Evolutionary conservation across 1,140 invertebrate species (phyloP), one percentile per base, ranked within the genome.

Genomic region (Cheumatopsyche charites): DNA sequence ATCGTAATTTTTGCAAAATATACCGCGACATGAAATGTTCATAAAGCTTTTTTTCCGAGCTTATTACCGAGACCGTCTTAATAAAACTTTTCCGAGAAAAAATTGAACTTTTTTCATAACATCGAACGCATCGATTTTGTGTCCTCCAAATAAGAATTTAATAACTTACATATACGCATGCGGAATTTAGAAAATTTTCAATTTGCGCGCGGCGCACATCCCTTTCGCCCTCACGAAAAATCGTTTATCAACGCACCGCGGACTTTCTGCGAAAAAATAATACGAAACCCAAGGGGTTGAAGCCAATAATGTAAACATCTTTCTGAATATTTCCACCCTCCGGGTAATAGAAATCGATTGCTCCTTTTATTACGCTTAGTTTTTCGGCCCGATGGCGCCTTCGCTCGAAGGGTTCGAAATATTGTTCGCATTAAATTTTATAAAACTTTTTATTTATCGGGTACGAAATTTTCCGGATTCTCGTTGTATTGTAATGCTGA

Each of bases 141-240:
- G 15, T 19, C 15, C 7, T 52, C 19, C 47, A 52, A 52, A 52
- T 52, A 52, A 52, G 47, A 52, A 52, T 52, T 52, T 52, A 52
- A 52, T 52, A 52, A 52, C 47, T 52, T 52, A 21, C 19, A 25
- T 13, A 19, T 9, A 58, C 23, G 21, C 55, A 23, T 21, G 55
- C 7, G 55, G 55, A 58, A 58, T 58, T 58, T 58, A 19, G 21
- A 58, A 58, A 58, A 58, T 58, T 58, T 26, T 58, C 55, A 58
- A 58, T 58, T 19, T 58, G 23, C 23, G 9, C 11, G 1, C 55
- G 23, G 15, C 29, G 19, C 23, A 23, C 2, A 25, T 19, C 55
- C 55, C 13, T 58, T 25, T 58, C 19, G 55, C 15, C n/a, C 47
- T 1, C 47, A 19, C 6, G 47, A 17, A 52, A 17, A 52, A 52